These are phyloP conservation scores for Macaca fascicularis DNA, from an alignment of 2,113 vertebrate genomes.

Conservation along the genomic window DNA sequence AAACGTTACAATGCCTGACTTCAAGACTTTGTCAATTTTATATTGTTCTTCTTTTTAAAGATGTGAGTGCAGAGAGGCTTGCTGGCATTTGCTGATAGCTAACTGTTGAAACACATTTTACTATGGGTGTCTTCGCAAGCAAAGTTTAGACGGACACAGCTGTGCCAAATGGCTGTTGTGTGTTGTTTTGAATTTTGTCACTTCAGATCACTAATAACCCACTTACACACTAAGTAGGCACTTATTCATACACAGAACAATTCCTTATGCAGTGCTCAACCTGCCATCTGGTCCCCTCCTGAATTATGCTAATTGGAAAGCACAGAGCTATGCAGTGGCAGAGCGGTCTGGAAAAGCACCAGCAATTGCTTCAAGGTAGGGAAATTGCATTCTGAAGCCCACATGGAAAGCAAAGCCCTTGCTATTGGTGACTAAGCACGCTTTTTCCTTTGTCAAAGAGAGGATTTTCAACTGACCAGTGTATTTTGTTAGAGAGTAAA, in stretches of 20 bases:
- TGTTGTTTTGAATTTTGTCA: conserved; percentile 67
- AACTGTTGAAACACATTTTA: conserved; percentile 32
- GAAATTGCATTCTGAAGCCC: neutral
- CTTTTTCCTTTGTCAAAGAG: neutral
- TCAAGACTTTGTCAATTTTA: neutral
- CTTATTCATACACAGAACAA: conserved; percentile 66
- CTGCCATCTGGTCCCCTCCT: conserved; percentile 68
- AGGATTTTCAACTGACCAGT: neutral
- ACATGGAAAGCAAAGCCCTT: neutral
- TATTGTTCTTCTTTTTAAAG: neutral
- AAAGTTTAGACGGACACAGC: conserved; percentile 27
- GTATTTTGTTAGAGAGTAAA: conserved; percentile 15
- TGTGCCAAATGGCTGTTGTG: conserved; percentile 68
- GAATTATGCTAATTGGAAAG: conserved; percentile 66
- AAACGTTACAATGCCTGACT: neutral
- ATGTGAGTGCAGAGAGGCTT: neutral
- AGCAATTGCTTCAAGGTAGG: conserved; percentile 39
- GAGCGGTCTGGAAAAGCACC: conserved; percentile 37
- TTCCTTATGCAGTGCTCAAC: conserved; percentile 49
- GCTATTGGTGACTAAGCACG: neutral
- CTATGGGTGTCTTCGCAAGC: conserved; percentile 26
- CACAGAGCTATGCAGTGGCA: conserved; percentile 46
- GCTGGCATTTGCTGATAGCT: conserved; percentile 42
- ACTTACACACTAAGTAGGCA: conserved; percentile 62
- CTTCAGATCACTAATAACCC: conserved; percentile 73